phyloP scores from a whole-genome alignment of 2,797 vertebrate genomes.

The Tangara arthus region DNA sequence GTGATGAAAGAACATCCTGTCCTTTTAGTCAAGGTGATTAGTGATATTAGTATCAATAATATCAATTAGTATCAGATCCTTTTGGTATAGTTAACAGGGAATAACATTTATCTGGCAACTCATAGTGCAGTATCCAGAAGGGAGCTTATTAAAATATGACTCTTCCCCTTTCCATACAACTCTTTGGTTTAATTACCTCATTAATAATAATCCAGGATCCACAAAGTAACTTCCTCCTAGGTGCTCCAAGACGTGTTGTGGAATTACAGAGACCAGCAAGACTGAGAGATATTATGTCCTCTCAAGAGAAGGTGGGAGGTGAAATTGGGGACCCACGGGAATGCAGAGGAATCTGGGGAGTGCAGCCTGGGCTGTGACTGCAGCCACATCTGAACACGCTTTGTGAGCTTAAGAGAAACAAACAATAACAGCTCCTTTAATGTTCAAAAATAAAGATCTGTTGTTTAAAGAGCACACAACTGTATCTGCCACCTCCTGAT shows the following conservation, averaged over 20 bases:
- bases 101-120: not conserved
- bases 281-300: not conserved
- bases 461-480: slow-evolving; percentile 53
- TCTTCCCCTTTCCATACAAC: not conserved
- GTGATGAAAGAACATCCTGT: not conserved
- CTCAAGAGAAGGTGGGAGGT: not conserved
- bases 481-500: slow-evolving; percentile 43
- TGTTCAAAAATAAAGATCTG: slow-evolving; percentile 50
- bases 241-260: not conserved
- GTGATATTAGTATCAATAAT: slow-evolving; percentile 9
- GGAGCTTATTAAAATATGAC: slow-evolving; percentile 42
- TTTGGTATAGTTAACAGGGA: not conserved
- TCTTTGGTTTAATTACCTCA: slow-evolving; percentile 17
- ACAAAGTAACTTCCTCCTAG: not conserved
- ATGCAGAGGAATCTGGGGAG: not conserved
- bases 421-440: slow-evolving; percentile 20
- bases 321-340: not conserved
- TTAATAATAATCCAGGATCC: slow-evolving; percentile 2
- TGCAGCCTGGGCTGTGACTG: not conserved
- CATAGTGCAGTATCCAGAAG: not conserved
- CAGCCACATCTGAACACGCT: not conserved
- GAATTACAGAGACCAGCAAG: not conserved
- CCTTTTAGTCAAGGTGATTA: slow-evolving; percentile 14
- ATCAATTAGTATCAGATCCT: slow-evolving; percentile 30
- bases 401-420: slow-evolving; percentile 3